These are phyloP conservation scores for Sphinx pinastri DNA, from an alignment of 2,888 invertebrate species.

Conservation along the genomic window DNA sequence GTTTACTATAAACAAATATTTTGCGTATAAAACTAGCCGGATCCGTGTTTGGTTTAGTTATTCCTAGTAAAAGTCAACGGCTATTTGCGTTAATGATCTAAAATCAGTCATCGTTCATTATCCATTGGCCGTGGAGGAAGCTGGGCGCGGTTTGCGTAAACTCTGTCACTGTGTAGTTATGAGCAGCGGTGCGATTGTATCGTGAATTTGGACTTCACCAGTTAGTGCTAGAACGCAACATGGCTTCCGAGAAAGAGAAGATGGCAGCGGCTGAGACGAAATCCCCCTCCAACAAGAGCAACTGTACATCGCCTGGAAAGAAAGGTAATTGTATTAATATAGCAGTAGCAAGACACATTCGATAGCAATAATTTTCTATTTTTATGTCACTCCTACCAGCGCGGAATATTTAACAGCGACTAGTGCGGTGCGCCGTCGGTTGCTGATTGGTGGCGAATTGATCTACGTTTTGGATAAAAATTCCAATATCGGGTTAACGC, in stretches of 20 bases:
- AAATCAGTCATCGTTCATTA: constrained; percentile 71
- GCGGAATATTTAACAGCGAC: too few relatives aligned
- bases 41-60: constrained; percentile 56
- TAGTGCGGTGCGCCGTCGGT: too few relatives aligned
- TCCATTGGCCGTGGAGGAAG: constrained; percentile 57
- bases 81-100: constrained; percentile 71
- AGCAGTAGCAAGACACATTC: constrained; percentile 9
- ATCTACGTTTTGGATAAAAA: too few relatives aligned
- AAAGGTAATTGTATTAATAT: constrained; percentile 66
- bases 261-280: constrained; percentile 77
- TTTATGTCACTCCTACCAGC: too few relatives aligned
- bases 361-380: too few relatives aligned
- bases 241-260: constrained; percentile 79
- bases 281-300: constrained; percentile 77
- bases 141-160: constrained; percentile 50
- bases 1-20: constrained; percentile 41
- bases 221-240: constrained; percentile 58
- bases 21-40: constrained; percentile 35
- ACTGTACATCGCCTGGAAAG: constrained; percentile 79
- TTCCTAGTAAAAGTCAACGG: constrained; percentile 64
- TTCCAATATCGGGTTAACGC: too few relatives aligned
- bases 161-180: constrained; percentile 58
- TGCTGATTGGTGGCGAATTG: too few relatives aligned
- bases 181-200: constrained; percentile 61
- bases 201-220: constrained; percentile 56